Conservation (phyloP, 2,797 vertebrate species). For the Anguilla anguilla region DNA sequence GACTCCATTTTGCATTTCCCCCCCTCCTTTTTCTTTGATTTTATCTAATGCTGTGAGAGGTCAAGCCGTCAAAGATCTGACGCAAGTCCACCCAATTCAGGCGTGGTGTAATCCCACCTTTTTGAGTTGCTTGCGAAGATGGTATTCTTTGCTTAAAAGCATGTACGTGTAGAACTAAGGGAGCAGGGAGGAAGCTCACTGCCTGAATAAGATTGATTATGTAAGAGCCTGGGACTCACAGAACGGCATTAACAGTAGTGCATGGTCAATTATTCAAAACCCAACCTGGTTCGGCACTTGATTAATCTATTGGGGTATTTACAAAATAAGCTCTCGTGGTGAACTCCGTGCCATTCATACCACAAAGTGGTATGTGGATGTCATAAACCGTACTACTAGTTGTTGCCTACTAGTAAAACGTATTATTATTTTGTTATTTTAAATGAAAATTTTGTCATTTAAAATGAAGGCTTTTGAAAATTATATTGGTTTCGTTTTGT, state of each 20-base stretch:
- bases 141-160: not conserved
- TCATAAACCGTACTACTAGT: not conserved
- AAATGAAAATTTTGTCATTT: not conserved
- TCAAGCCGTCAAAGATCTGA: not conserved
- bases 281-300: not conserved
- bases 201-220: not conserved
- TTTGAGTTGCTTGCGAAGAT: not conserved
- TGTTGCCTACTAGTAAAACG: not conserved
- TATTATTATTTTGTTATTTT: not conserved
- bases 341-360: not conserved
- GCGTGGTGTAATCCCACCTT: not conserved
- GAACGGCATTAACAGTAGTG: not conserved
- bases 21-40: no score
- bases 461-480: not conserved
- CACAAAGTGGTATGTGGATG: not conserved
- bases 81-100: not conserved
- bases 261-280: not conserved
- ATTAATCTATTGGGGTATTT: not conserved
- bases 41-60: no score
- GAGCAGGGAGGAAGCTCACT: not conserved
- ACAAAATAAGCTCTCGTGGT: not conserved
- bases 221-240: not conserved
- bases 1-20: no score
- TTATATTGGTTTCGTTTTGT: not conserved
- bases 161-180: not conserved